Evolutionary conservation across 2,113 vertebrate species (phyloP).

Genomic region (Leptosomus discolor): DNA sequence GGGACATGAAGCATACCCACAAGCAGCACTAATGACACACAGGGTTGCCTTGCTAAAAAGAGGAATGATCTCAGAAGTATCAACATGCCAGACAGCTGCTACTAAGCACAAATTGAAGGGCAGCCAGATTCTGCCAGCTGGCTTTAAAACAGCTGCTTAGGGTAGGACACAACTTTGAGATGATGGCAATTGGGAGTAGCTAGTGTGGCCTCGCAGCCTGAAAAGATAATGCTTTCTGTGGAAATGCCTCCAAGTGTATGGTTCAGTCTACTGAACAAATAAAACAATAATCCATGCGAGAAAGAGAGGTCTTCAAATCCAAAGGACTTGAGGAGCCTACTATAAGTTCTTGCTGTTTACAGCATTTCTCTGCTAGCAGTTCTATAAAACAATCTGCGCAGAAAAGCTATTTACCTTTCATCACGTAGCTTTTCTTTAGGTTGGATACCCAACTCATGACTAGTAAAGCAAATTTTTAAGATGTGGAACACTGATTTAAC

Average conservation of each 20-base stretch:
- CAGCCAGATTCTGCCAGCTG: background rate
- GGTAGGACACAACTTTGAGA: background rate
- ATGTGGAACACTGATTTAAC: background rate
- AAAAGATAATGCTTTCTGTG: background rate
- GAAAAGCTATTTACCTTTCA: background rate
- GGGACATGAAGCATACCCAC: background rate
- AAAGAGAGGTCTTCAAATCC: background rate
- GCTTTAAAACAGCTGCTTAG: background rate
- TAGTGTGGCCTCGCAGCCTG: background rate
- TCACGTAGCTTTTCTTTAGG: background rate
- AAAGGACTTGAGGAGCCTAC: background rate
- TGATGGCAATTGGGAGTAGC: background rate
- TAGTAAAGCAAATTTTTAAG: background rate
- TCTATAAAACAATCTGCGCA: background rate
- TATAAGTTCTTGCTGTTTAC: background rate
- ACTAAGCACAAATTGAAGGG: background rate
- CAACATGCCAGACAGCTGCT: background rate
- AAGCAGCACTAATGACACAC: background rate
- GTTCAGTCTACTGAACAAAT: background rate
- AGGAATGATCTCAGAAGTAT: background rate
- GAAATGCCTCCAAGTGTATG: background rate
- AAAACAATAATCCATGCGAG: background rate
- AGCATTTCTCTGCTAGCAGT: background rate
- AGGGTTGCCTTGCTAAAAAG: background rate
- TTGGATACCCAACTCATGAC: background rate